A percentile compares a stretch with the other conserved stretches of the same genome.
Evolutionary conservation across 2,797 vertebrate genomes (phyloP).

Genomic region (Lycodopsis pacificus): DNA sequence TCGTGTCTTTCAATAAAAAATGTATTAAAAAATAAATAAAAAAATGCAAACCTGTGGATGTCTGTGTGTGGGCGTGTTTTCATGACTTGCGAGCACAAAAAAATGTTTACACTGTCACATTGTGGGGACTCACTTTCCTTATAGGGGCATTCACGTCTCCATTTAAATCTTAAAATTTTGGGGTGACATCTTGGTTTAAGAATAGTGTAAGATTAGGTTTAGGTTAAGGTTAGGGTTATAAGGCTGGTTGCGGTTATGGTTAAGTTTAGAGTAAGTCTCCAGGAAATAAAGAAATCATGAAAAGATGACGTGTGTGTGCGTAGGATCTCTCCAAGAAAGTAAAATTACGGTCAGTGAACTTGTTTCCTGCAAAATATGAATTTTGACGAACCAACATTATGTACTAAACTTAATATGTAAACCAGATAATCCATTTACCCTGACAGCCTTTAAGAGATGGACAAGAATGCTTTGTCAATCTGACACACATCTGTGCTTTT

Average conservation of each 20-base stretch:
- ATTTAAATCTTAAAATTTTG: too few relatives aligned
- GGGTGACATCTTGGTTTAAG: too few relatives aligned
- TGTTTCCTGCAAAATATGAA: neutral
- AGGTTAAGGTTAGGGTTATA: neutral
- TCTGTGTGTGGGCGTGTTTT: neutral
- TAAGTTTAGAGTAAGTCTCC: neutral
- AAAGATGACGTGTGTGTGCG: neutral
- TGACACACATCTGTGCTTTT: constrained; percentile 66
- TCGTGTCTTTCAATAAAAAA: too few relatives aligned
- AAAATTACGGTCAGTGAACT: neutral
- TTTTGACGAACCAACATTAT: neutral
- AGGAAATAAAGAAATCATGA: neutral
- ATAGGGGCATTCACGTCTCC: too few relatives aligned
- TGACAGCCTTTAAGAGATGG: constrained; percentile 52
- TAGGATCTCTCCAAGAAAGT: neutral
- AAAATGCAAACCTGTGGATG: neutral
- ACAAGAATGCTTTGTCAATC: constrained; percentile 63
- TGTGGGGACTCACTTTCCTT: too few relatives aligned
- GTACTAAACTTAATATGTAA: constrained; percentile 8
- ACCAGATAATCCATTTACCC: constrained; percentile 1
- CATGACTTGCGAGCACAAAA: too few relatives aligned
- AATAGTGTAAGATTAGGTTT: neutral
- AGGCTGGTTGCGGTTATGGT: neutral
- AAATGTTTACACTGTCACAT: too few relatives aligned
- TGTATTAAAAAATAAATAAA: too few relatives aligned